A percentile compares a stretch with the other conserved stretches of the same genome.
Evolutionary conservation across 2,888 invertebrate species (phyloP).

Genomic region (Drosophila picticornis): DNA sequence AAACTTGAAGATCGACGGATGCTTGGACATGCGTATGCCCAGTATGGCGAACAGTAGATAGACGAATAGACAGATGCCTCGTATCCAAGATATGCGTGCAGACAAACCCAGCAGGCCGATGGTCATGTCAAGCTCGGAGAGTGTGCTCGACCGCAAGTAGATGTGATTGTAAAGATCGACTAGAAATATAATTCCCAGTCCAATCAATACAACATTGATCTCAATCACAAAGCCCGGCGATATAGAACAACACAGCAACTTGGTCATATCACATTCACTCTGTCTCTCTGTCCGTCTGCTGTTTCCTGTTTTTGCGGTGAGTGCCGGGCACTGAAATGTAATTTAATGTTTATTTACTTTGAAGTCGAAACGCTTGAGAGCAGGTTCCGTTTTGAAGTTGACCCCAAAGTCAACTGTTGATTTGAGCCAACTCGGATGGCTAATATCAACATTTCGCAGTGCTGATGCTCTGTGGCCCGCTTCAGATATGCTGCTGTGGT

Average conservation of each 20-base stretch:
- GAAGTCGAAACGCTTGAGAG: constrained; percentile 51
- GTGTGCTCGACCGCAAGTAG: not conserved
- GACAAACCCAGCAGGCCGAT: constrained; percentile 19
- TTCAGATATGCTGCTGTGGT: constrained; percentile 55
- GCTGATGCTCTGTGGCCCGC: constrained; percentile 18
- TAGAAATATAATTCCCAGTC: constrained; percentile 44
- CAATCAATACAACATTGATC: constrained; percentile 45
- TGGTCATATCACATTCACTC: constrained; percentile 16
- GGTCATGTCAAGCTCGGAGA: constrained; percentile 4
- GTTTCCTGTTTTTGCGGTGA: not conserved
- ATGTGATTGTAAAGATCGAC: constrained; percentile 48
- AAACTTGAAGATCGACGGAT: constrained; percentile 17
- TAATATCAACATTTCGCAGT: constrained; percentile 67
- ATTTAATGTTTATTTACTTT: constrained; percentile 62
- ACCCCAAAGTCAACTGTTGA: constrained; percentile 59
- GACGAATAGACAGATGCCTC: constrained; percentile 5
- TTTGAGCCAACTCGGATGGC: constrained; percentile 45
- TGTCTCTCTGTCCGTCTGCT: not conserved
- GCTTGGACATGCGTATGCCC: constrained; percentile 48
- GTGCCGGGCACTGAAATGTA: constrained; percentile 25
- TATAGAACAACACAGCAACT: constrained; percentile 13
- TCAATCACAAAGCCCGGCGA: constrained; percentile 47
- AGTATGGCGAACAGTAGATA: constrained; percentile 32
- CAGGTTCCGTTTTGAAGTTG: constrained; percentile 47
- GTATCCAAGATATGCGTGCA: constrained; percentile 25